Evolutionary conservation across 1,140 invertebrate genomes (phyloP), one percentile per base, ranked within the genome.

Genomic region (Planococcus citri): DNA sequence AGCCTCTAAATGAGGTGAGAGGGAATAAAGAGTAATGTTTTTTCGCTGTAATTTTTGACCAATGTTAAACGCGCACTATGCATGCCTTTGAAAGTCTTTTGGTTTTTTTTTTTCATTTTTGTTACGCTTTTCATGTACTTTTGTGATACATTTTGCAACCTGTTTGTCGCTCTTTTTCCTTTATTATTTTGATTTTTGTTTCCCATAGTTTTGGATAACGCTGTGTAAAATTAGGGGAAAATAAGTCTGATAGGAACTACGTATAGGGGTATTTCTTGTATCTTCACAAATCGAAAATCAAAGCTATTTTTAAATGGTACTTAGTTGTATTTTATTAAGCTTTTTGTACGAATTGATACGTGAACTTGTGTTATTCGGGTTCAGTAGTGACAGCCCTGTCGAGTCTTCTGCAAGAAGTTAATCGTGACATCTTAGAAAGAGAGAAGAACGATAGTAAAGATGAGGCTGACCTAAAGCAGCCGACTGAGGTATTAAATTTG

Each of bases 321-420:
- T 22, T 12, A 67, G 10, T 67, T 12, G 3, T 60, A 21, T 60
- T 6, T 60, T 60, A 21, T 60, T 60, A 27, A 22, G 24, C 12
- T 67, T 67, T 67, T 67, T 29, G 2, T 67, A 51, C 4, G 17
- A 51, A 33, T 33, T 51, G 6, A 51, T 51, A 51, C 6, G 41
- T 51, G 41, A 51, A 17, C 17, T 51, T 51, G 41, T 72, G 61
- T 70, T 72, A 69, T 72, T 72, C 60, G 37, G 22, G 25, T 21
- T 14, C 82, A 88, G 86, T 88, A 80, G 84, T 86, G 76, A 85
- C 85, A 76, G 86, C 86, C 76, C 86, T 88, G 81, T 84, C 85
- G 78, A 86, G 85, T 75, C 82, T 88, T 78, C 80, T 88, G 81
- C 84, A 86, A 72, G 85, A 87, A 78, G 85, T 87, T 75, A 75